These are phyloP conservation scores for Nemopilema nomurai DNA, from an alignment of 30 jellyfish, hydroid and myxozoan genomes.

Conservation along the genomic window DNA sequence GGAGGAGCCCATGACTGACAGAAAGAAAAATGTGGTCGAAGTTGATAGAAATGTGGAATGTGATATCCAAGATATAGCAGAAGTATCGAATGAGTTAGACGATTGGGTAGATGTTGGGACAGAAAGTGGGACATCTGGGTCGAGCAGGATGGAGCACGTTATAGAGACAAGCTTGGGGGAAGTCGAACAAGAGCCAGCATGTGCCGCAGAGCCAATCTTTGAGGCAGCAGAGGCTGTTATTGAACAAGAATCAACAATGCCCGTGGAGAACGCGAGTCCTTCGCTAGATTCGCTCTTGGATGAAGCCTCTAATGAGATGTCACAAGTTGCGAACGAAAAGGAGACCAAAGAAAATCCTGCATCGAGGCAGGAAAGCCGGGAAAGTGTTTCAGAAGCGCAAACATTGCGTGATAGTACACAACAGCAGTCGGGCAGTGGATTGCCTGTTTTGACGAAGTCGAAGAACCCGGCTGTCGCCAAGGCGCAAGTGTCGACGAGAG, in stretches of 20 bases:
- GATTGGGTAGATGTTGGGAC: constrained; percentile 10
- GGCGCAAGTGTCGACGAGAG: constrained; percentile 1
- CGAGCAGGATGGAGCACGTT: not conserved
- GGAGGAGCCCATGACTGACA: not conserved
- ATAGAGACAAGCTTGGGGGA: not conserved
- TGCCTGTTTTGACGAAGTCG: constrained; percentile 11
- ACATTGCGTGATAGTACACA: constrained; percentile 4
- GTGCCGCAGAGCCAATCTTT: not conserved
- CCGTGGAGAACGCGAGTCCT: not conserved
- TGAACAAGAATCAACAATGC: not conserved
- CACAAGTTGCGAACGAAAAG: not conserved
- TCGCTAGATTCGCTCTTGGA: not conserved
- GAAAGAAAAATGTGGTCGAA: not conserved
- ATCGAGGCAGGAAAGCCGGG: not conserved
- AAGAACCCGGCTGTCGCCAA: not conserved
- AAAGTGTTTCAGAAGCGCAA: not conserved
- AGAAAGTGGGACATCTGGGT: not conserved
- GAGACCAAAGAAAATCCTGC: not conserved
- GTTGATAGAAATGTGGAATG: not conserved
- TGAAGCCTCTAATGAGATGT: not conserved
- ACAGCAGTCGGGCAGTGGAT: constrained; percentile 1
- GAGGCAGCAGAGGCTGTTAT: not conserved
- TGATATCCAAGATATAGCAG: not conserved
- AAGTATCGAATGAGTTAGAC: not conserved
- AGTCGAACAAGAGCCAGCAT: not conserved